These are phyloP conservation scores for Hemiscyllium ocellatum DNA, from an alignment of 2,113 vertebrate species.

Conservation along the genomic window DNA sequence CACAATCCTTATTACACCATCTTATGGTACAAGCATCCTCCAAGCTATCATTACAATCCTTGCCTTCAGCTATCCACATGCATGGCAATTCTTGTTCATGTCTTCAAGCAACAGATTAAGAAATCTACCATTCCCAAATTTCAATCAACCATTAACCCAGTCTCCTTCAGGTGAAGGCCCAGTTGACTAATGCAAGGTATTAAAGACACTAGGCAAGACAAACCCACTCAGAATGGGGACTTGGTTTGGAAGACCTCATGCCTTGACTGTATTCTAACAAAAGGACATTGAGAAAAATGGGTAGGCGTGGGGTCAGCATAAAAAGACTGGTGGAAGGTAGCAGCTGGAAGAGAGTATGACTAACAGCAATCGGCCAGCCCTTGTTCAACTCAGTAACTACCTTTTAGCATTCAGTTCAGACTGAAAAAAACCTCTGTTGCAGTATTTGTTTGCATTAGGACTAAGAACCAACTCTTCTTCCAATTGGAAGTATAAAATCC, in stretches of 20 bases:
- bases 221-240: neutral
- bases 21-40: neutral
- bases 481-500: neutral
- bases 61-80: neutral
- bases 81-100: neutral
- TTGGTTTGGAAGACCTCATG: neutral
- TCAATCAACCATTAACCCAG: neutral
- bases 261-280: neutral
- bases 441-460: neutral
- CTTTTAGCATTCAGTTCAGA: neutral
- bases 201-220: no score
- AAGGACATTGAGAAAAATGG: neutral
- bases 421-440: neutral
- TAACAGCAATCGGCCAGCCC: neutral
- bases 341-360: neutral
- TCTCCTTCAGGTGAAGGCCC: neutral
- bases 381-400: neutral
- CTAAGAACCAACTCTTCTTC: neutral
- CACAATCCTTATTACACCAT: neutral
- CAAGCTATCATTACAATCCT: neutral
- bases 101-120: neutral
- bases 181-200: no score
- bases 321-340: no score
- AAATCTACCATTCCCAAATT: neutral
- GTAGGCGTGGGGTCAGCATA: no score